These are phyloP conservation scores for Pachydiplax longipennis DNA, from an alignment of 2,888 invertebrate species.

Conservation along the genomic window DNA sequence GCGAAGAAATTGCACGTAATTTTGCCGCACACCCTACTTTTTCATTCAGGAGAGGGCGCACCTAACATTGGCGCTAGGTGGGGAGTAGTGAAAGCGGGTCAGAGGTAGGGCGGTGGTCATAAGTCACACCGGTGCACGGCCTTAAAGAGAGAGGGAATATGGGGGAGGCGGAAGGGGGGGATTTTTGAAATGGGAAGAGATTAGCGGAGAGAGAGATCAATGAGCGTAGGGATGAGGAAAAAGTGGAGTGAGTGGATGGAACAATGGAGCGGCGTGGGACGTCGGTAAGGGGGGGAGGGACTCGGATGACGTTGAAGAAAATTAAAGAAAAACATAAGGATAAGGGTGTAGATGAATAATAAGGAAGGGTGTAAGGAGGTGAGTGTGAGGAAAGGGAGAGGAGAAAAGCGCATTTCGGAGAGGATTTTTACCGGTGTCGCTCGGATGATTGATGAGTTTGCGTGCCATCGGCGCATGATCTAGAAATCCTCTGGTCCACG, in stretches of 20 bases:
- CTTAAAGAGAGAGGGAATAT: neutral
- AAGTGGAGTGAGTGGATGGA: neutral
- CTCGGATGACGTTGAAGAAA: conserved; percentile 26
- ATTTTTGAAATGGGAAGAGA: neutral
- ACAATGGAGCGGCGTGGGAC: conserved; percentile 30
- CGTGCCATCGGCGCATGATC: neutral
- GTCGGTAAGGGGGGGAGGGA: neutral
- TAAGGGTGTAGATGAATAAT: neutral
- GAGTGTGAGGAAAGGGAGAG: neutral
- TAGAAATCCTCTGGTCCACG: neutral
- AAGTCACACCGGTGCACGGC: conserved; percentile 23
- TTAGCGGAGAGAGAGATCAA: neutral
- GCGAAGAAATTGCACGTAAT: neutral
- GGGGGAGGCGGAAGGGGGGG: neutral
- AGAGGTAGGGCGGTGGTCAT: conserved; percentile 44
- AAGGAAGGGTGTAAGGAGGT: neutral
- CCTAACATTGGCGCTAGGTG: neutral
- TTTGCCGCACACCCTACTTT: neutral
- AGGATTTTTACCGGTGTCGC: neutral
- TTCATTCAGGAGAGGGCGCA: neutral
- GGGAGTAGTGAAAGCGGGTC: conserved; percentile 34
- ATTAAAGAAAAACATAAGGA: conserved; percentile 21
- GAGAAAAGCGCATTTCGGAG: neutral
- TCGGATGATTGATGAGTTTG: neutral
- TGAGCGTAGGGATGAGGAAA: neutral